Conservation (phyloP, 1,140 invertebrate species). For the Tyrophagus putrescentiae region DNA sequence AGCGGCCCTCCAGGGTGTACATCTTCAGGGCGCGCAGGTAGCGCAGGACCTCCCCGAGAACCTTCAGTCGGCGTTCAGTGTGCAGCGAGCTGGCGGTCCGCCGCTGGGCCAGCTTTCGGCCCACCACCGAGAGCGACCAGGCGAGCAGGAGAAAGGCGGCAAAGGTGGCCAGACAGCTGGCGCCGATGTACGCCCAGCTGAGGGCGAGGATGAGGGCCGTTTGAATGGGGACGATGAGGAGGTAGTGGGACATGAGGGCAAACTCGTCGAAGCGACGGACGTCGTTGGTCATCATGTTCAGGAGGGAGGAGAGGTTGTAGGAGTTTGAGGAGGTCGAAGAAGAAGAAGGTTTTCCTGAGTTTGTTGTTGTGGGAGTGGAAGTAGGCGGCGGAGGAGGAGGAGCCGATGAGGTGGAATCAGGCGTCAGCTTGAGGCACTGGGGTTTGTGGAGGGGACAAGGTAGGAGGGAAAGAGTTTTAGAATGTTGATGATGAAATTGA, state of each 20-base stretch:
- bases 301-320: slow-evolving; percentile 54
- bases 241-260: slow-evolving; percentile 18
- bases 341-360: no score
- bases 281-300: slow-evolving; percentile 83
- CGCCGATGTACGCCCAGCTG: slow-evolving; percentile 30
- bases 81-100: background rate
- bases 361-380: no score
- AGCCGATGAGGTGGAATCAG: no score
- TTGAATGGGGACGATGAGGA: slow-evolving; percentile 55
- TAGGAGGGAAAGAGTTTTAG: no score
- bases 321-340: background rate
- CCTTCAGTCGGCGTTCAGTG: slow-evolving; percentile 25
- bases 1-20: slow-evolving; percentile 67
- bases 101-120: slow-evolving; percentile 28
- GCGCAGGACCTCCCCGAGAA: slow-evolving; percentile 86
- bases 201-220: slow-evolving; percentile 35
- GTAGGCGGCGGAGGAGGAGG: no score
- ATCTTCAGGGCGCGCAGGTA: slow-evolving; percentile 66
- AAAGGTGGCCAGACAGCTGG: slow-evolving; percentile 34
- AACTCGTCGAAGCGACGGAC: slow-evolving; percentile 39
- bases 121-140: slow-evolving; percentile 35
- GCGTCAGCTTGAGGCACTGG: no score
- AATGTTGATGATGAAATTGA: no score
- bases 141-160: slow-evolving; percentile 35
- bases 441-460: no score